Evolutionary conservation across 2,888 invertebrate species (phyloP).

Genomic region (Drosophila colorata): DNA sequence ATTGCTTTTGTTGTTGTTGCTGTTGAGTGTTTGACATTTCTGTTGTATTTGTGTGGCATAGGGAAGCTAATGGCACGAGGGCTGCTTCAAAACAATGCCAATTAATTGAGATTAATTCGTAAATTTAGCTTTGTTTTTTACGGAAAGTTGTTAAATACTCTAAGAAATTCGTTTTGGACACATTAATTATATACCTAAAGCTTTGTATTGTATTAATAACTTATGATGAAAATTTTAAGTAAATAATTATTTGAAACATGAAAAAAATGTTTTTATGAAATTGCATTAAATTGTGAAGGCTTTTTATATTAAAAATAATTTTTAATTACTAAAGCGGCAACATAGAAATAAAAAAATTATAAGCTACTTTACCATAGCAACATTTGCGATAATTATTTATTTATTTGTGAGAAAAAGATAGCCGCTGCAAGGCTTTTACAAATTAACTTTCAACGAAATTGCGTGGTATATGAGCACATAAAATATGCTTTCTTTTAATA

Average conservation of each 20-base stretch:
- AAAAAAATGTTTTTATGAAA: background rate
- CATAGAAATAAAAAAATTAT: background rate
- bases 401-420: slow-evolving; percentile 8
- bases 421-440: background rate
- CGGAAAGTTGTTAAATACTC: background rate
- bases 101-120: slow-evolving; percentile 41
- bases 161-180: background rate
- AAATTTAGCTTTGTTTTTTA: slow-evolving; percentile 18
- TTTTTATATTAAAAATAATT: too few species aligned
- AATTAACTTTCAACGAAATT: slow-evolving; percentile 2
- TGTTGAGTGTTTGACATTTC: slow-evolving; percentile 38
- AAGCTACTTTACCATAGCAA: too few species aligned
- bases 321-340: background rate
- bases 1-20: slow-evolving; percentile 9
- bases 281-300: background rate
- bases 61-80: slow-evolving; percentile 25
- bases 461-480: background rate
- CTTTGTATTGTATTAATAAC: background rate
- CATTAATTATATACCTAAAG: background rate
- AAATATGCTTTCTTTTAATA: slow-evolving; percentile 9
- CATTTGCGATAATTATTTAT: slow-evolving; percentile 4
- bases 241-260: too few species aligned
- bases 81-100: slow-evolving; percentile 28
- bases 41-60: slow-evolving; percentile 25
- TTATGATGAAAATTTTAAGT: background rate